A percentile compares a stretch with the other conserved stretches of the same genome.
These are phyloP conservation scores for Epicauta chinensis DNA, from an alignment of 1,140 invertebrate species.

Conservation along the genomic window DNA sequence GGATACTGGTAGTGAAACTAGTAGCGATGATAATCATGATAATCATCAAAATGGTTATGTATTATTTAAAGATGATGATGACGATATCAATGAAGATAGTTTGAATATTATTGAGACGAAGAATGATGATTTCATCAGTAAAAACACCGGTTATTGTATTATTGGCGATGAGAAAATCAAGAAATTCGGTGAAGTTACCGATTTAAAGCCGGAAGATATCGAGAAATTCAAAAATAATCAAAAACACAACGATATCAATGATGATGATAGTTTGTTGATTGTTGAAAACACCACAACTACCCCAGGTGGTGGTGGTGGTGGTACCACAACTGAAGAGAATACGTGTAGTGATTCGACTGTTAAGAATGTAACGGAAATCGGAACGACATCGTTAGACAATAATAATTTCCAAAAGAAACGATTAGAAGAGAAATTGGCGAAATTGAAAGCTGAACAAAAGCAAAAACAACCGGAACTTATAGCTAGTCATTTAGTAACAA, in stretches of 20 bases:
- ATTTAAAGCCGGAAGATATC: slow-evolving; percentile 30
- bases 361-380: slow-evolving; percentile 38
- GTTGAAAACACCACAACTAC: slow-evolving; percentile 33
- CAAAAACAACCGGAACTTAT: slow-evolving; percentile 18
- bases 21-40: slow-evolving; percentile 49
- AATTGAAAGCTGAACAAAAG: slow-evolving; percentile 32
- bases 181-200: slow-evolving; percentile 27
- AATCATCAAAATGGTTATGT: slow-evolving; percentile 61
- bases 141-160: slow-evolving; percentile 35
- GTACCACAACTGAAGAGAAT: slow-evolving; percentile 53
- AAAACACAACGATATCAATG: slow-evolving; percentile 41
- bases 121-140: slow-evolving; percentile 26
- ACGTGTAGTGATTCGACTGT: slow-evolving; percentile 42
- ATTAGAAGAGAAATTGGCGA: slow-evolving; percentile 32
- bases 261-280: slow-evolving; percentile 54
- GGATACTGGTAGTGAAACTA: slow-evolving; percentile 64
- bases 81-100: slow-evolving; percentile 55
- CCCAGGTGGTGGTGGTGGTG: slow-evolving; percentile 27
- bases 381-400: slow-evolving; percentile 14
- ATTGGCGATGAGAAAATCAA: slow-evolving; percentile 23
- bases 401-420: slow-evolving; percentile 28
- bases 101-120: slow-evolving; percentile 35
- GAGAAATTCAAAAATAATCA: slow-evolving; percentile 30
- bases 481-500: slow-evolving; percentile 4
- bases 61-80: slow-evolving; percentile 58